Base-by-base conservation (phyloP, 1,140 invertebrate genomes). In the Drosophila seguyi region DNA sequence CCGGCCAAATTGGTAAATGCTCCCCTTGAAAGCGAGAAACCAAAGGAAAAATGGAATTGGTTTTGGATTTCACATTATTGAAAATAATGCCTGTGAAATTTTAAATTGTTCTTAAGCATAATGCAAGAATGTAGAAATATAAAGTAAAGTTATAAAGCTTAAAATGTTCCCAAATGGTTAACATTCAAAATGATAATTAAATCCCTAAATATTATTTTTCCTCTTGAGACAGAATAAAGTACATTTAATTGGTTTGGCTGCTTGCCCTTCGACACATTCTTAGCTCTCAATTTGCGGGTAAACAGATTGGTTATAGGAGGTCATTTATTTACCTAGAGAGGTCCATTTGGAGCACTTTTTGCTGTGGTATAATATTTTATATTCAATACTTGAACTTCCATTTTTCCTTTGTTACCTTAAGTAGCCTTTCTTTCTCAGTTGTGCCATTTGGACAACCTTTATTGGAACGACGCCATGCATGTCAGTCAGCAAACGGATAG, bases 1-100 rank as follows among this genome's bases (percentile, higher is more conserved):
- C 63, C 69, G 45, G 58, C 42, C 74, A 52, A 87, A 75, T 63
- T 84, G 59, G 61, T 56, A 69, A 74, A 73, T 74, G 63, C 58
- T 68, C 63, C 31, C n/a, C 18, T 20, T 41, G 53, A 58, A 45
- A 59, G 53, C 36, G 47, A 39, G 47, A 45, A 68, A 45, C 38
- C 66, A 53, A 53, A 53, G 31, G 34, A 25, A 68, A 36, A 22
- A 66, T 36, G 14, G 50, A 57, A 57, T 47, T 71, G 41, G 41
- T 39, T 39, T 34, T 60, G 25, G 50, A 61, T 61, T 61, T 2
- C 10, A 7, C 14, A 10, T 27, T 62, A 62, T 62, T 58, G 60
- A 62, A 62, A 62, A 41, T 34, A 42, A 56, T 56, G 53, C 10
- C 18, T 13, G 10, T 3, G 0, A 25, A 34, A 25, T 59, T 5